A percentile compares a stretch with the other conserved stretches of the same genome.
phyloP scores from a whole-genome alignment of 2,888 invertebrate species.

The Pogonocherus hispidulus region DNA sequence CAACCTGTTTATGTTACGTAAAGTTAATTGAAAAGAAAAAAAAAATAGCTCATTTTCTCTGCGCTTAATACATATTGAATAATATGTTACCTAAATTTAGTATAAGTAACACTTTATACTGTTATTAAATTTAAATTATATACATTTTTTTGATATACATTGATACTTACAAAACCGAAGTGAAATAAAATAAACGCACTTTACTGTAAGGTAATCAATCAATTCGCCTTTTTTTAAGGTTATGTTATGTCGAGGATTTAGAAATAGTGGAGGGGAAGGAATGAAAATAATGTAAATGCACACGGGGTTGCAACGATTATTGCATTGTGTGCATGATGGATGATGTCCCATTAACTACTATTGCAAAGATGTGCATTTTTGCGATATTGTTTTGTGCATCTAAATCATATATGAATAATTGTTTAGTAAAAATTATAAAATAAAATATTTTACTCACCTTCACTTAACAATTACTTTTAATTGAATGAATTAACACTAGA shows the following conservation, averaged over 20 bases:
- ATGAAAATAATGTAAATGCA: too few relatives aligned
- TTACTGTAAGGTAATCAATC: too few relatives aligned
- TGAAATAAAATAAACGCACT: not conserved
- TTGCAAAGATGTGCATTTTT: too few relatives aligned
- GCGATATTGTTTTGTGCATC: too few relatives aligned
- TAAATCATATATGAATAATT: too few relatives aligned
- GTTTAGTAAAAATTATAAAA: not conserved
- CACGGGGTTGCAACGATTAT: too few relatives aligned
- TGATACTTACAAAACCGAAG: not conserved
- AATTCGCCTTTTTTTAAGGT: too few relatives aligned
- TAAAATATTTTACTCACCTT: not conserved
- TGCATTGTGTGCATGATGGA: too few relatives aligned
- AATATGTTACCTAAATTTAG: not conserved
- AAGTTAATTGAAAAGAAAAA: conserved; percentile 2
- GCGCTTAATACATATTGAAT: not conserved
- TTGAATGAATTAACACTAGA: not conserved
- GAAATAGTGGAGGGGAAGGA: too few relatives aligned
- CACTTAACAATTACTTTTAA: not conserved
- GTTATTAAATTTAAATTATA: not conserved
- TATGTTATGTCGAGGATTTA: too few relatives aligned
- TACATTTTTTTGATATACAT: not conserved
- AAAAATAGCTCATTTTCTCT: not conserved
- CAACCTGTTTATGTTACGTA: not conserved
- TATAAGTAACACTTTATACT: not conserved
- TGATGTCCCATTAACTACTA: too few relatives aligned